Base-by-base conservation (phyloP, 2,797 vertebrate species). In the Phaenicophaeus curvirostris region DNA sequence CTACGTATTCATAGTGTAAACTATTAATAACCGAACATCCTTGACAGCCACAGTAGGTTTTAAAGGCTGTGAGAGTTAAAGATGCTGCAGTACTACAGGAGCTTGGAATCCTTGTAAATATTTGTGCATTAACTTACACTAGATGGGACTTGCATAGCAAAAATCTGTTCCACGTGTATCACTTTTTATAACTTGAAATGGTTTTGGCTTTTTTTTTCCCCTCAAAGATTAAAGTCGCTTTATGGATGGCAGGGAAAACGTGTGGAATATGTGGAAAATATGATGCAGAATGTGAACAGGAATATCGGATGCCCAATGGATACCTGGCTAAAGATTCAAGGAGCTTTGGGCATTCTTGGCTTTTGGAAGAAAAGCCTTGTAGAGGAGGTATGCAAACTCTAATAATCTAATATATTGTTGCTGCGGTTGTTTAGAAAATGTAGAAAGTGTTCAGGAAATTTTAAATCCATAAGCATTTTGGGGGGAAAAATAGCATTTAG, bases 251-350 rank as follows among this genome's bases (percentile, higher is more conserved):
- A 87, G 98, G 98, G 67, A 93, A 98, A 95, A 98, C 87, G 9
- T 98, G 98, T 94, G 98, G 98, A 90, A 83, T 99, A 35, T 99
- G 98, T 97, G 98, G 98, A 94, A 98, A 93, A 61, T 98, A 97
- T 15, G 97, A 98, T 23, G 98, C 98, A 37, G 98, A 98, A 96
- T 39, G 94, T n/a, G 95, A 94, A 90, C 92, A 98, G 78, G 98
- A 98, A 62, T 98, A 95, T 66, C 90, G 82, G 58, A 98, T 96
- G 94, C 98, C 98, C 39, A 98, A 96, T 2, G 90, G 97, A 62
- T 97, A 96, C 23, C 2, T 96, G 72, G 94, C 97, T 77, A 98
- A 97, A 93, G 95, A 97, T 59, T 87, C 97, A 35, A 91, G 95
- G 71, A 98, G 96, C 93, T 98, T 97, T 35, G 97, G 96, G 30